Evolutionary conservation across 2,113 vertebrate species (phyloP), one percentile per base, ranked within the genome.

Genomic region (Nibea albiflora): DNA sequence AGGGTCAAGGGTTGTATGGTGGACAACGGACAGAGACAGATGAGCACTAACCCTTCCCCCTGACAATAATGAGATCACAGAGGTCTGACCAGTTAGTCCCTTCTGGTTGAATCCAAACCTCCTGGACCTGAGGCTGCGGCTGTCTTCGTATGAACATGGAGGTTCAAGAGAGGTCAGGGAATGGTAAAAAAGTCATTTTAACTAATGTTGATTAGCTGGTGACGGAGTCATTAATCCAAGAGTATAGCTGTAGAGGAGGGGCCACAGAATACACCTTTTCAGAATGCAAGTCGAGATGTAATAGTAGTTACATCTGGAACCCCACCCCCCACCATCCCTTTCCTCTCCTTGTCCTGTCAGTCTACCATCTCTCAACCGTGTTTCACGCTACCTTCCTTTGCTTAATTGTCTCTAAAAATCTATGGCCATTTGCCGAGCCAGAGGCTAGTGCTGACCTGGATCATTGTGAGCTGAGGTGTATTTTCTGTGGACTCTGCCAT

Each of bases 401-500:
- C 70, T 57, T 81, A 79, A 80, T 76, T 74, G 62, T 79, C 68
- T 81, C n/a, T 63, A 73, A 73, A 28, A 78, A 71, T 84, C 74
- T 56, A 85, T 76, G 83, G 49, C 26, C 17, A 46, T 76, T 80
- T 56, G 67, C n/a, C n/a, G 65, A 66, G 66, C 44, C 52, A 62
- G 62, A 65, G 56, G 52, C 28, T 42, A 31, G 39, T 47, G 80
- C 72, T 82, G 77, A 84, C 68, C 68, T 39, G 64, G 69, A 80
- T 78, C 47, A 60, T 44, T 83, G 58, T 81, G 39, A 53, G 65
- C 61, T 75, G 58, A 80, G 77, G 61, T 66, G 70, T 85, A 70
- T 88, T 84, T 83, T 85, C 53, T 83, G 78, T 85, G 47, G 68
- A 85, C 70, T 73, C 47, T 49, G 78, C 46, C n/a, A 22, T 44